A percentile compares a stretch with the other conserved stretches of the same genome.
These are phyloP conservation scores for Toxotes lorentzi DNA, from an alignment of 2,797 vertebrate genomes.

Conservation along the genomic window DNA sequence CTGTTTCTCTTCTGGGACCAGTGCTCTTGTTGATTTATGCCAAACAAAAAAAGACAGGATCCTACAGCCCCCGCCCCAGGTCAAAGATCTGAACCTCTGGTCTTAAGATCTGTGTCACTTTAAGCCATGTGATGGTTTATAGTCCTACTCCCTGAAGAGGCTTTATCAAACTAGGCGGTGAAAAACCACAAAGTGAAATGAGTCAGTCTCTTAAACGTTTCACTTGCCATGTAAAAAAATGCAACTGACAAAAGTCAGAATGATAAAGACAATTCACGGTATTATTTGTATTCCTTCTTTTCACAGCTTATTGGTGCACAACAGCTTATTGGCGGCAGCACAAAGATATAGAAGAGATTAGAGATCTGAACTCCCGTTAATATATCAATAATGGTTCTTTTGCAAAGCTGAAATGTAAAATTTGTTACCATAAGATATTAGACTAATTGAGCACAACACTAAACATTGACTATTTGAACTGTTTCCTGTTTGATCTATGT, in stretches of 20 bases:
- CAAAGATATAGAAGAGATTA: neutral
- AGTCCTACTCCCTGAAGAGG: slow-evolving; percentile 7
- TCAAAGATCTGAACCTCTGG: slow-evolving; percentile 34
- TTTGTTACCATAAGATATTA: neutral
- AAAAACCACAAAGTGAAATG: slow-evolving; percentile 21
- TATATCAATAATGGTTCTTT: neutral
- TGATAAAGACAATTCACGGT: neutral
- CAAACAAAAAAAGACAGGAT: slow-evolving; percentile 46
- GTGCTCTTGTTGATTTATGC: slow-evolving; percentile 57
- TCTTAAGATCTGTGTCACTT: slow-evolving; percentile 25
- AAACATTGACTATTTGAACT: neutral
- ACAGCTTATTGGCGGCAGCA: too few relatives aligned
- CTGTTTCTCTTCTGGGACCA: slow-evolving; percentile 31
- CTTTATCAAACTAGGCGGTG: neutral
- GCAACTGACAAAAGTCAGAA: slow-evolving; percentile 18
- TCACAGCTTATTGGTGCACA: neutral
- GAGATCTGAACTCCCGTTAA: neutral
- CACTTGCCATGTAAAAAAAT: neutral
- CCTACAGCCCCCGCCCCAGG: neutral
- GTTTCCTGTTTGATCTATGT: neutral
- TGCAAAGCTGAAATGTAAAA: neutral
- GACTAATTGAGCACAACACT: neutral
- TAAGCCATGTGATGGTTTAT: slow-evolving; percentile 24
- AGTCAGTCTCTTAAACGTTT: slow-evolving; percentile 32
- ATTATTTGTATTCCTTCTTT: neutral